Base-by-base conservation (phyloP, 2,113 vertebrate genomes). In the Gambusia affinis region DNA sequence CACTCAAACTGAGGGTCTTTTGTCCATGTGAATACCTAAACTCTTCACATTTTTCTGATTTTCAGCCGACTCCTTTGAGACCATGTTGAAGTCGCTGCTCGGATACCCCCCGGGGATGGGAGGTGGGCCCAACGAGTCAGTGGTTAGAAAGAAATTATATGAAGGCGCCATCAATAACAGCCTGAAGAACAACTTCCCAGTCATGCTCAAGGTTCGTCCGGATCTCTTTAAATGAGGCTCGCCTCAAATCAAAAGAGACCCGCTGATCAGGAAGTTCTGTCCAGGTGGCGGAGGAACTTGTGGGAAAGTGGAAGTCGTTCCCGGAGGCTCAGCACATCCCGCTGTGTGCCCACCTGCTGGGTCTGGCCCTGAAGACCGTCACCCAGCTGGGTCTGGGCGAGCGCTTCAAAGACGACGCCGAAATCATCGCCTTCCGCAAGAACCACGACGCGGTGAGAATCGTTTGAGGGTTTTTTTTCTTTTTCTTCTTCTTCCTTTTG, bases 61-160 rank as follows among this genome's bases (percentile, higher is more conserved):
- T 29, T 24, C 78, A 99, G 98, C 92, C 47, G 96, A 98, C 92
- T 96, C 97, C n/a, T 99, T 99, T 92, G 97, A 98, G 90, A 99
- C 95, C 0, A 97, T 99, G 96, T 94, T 99, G 64, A 98, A 99
- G 90, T 98, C 98, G 4, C 92, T 99, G 89, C 87, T 99, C 60
- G 95, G 95, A 10, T 98, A 99, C 92, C 95, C 95, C 64, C 95
- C 96, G 0, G 94, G 92, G 39, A 80, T 91, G 62, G 93, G 88
- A 51, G 92, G 91, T 0, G 95, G 94, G 54, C 88, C 88, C 44
- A 90, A 84, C 0, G 96, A 98, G 88, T 93, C 87, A 1, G 82
- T 95, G 44, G 77, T 94, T 19, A 95, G 97, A 82, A 97, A 97
- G 87, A 98, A 96, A 77, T 82, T 96, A 27, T 96, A 95, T 57